Conservation (phyloP, 2,113 vertebrate species). For the Ictalurus punctatus region DNA sequence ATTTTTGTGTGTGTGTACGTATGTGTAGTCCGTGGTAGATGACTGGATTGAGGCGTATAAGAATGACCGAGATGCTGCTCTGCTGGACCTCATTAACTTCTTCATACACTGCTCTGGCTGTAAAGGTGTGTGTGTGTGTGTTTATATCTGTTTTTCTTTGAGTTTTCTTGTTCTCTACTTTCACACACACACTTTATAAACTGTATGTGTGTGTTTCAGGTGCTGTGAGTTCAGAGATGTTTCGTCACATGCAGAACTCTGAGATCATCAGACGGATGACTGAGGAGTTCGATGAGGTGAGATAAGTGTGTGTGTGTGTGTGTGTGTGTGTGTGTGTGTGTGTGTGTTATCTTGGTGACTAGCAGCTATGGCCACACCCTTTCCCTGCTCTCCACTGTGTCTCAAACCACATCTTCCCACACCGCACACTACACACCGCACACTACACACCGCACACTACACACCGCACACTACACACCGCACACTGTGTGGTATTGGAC, state of each 20-base stretch:
- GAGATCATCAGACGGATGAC: conserved; percentile 99
- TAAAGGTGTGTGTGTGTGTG: conserved; percentile 82
- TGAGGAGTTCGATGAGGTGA: conserved; percentile 99
- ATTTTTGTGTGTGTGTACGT: conserved; percentile 40
- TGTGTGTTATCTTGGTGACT: neutral
- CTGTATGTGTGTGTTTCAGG: conserved; percentile 71
- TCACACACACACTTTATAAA: neutral
- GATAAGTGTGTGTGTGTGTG: neutral
- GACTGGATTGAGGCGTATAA: conserved; percentile 99
- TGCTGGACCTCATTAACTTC: conserved; percentile 99
- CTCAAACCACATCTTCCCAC: no score
- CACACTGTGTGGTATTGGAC: neutral
- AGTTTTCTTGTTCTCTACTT: neutral
- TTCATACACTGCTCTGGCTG: conserved; percentile 99
- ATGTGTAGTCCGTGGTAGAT: conserved; percentile 92
- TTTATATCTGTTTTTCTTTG: neutral
- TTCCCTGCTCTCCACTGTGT: neutral
- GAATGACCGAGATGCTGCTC: conserved; percentile 91
- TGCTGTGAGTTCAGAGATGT: conserved; percentile 98
- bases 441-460: no score
- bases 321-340: neutral
- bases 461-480: no score
- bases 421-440: no score
- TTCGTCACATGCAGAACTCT: conserved; percentile 98
- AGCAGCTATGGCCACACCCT: neutral